Conservation (phyloP, 2,113 vertebrate species). For the Leiothrix lutea region DNA sequence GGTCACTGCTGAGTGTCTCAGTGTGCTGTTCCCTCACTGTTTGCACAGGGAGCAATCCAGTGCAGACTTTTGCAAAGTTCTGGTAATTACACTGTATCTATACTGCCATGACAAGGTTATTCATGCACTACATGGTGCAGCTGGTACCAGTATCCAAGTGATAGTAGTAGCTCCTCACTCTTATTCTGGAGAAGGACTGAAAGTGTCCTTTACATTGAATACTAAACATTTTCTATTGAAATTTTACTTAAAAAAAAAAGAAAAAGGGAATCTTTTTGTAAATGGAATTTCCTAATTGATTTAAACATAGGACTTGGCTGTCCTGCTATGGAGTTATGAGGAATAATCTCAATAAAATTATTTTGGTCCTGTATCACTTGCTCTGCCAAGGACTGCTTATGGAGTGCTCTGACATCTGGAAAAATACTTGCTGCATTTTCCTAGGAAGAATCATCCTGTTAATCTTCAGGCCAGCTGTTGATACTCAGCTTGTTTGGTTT, state of each 20-base stretch:
- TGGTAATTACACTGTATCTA: neutral
- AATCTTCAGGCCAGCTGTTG: neutral
- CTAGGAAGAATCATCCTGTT: neutral
- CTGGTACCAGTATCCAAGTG: neutral
- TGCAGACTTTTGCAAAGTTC: neutral
- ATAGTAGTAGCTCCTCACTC: neutral
- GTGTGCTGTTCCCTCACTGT: neutral
- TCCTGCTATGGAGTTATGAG: neutral
- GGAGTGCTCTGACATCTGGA: neutral
- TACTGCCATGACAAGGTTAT: neutral
- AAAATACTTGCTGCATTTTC: neutral
- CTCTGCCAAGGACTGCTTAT: neutral
- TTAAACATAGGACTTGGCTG: neutral
- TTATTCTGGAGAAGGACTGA: neutral
- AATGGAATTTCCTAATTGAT: neutral
- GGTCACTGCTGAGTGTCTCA: neutral
- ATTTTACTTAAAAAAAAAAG: neutral
- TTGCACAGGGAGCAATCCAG: neutral
- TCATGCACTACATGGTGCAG: neutral
- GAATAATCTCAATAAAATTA: neutral
- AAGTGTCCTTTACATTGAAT: neutral
- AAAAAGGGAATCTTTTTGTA: neutral
- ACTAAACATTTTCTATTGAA: neutral
- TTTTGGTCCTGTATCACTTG: neutral
- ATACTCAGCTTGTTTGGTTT: neutral